These are phyloP conservation scores for Ommatoiulus sabulosus DNA, from an alignment of 2,888 invertebrate species.

Conservation along the genomic window DNA sequence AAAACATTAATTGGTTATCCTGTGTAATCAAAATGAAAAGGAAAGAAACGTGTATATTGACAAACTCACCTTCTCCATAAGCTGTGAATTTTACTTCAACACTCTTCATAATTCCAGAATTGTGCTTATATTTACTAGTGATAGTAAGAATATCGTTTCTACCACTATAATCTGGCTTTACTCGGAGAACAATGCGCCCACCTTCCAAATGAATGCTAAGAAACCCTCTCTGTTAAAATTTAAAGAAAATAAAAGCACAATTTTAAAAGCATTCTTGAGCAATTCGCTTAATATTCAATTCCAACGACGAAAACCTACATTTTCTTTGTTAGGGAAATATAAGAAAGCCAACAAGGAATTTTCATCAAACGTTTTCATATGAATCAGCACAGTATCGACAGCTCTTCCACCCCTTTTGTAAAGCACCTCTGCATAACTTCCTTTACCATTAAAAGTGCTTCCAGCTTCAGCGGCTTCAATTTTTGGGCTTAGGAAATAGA, in stretches of 20 bases:
- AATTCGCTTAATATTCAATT: neutral
- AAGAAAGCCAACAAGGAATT: conserved; percentile 35
- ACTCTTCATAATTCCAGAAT: neutral
- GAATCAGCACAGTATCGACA: conserved; percentile 7
- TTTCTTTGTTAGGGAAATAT: neutral
- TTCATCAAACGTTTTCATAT: conserved; percentile 10
- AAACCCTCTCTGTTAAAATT: neutral
- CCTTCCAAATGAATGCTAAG: conserved; percentile 37
- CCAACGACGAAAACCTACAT: neutral
- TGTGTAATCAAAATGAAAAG: neutral
- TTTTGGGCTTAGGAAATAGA: neutral
- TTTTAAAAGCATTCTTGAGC: neutral
- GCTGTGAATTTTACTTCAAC: conserved; percentile 3
- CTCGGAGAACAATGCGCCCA: neutral
- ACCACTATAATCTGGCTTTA: neutral
- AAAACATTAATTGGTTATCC: neutral
- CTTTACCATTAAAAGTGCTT: neutral
- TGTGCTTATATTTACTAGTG: neutral
- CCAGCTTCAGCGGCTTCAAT: neutral
- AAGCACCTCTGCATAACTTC: conserved; percentile 5
- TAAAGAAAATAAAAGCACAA: neutral
- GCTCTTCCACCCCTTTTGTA: neutral
- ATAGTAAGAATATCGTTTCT: conserved; percentile 19
- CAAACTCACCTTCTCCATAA: neutral
- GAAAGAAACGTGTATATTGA: neutral